Evolutionary conservation across 2,113 vertebrate genomes (phyloP).

Genomic region (Saiga tatarica): DNA sequence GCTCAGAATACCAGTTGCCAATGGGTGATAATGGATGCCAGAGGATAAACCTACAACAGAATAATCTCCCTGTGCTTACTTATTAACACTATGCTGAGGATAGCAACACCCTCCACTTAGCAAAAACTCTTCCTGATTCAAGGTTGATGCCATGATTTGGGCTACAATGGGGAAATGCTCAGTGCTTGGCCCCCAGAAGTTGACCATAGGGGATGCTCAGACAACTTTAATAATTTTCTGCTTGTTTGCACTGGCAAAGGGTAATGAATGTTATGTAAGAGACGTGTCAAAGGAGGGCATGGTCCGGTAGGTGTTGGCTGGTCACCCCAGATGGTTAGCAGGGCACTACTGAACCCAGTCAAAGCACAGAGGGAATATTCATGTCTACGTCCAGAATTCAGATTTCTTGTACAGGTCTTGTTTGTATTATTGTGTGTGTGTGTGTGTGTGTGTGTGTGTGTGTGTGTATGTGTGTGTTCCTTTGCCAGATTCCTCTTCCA

Average conservation of each 20-base stretch:
- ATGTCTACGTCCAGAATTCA: not conserved
- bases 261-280: slow-evolving; percentile 16
- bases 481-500: not conserved
- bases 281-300: not conserved
- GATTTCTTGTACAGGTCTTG: not conserved
- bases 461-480: not conserved
- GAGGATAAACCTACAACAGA: not conserved
- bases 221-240: slow-evolving; percentile 20
- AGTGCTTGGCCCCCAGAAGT: not conserved
- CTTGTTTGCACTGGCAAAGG: not conserved
- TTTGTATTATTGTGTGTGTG: not conserved
- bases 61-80: not conserved
- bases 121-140: not conserved
- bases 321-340: not conserved
- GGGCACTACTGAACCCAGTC: not conserved
- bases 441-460: not conserved
- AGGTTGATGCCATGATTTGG: not conserved
- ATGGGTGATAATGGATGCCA: not conserved
- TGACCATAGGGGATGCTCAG: not conserved
- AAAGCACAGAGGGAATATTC: not conserved
- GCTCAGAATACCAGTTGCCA: not conserved
- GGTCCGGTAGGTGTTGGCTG: not conserved
- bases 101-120: not conserved
- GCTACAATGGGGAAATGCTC: not conserved
- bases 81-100: not conserved